A percentile compares a stretch with the other conserved stretches of the same genome.
Evolutionary conservation across 2,797 vertebrate species (phyloP).

Genomic region (Fratercula arctica): DNA sequence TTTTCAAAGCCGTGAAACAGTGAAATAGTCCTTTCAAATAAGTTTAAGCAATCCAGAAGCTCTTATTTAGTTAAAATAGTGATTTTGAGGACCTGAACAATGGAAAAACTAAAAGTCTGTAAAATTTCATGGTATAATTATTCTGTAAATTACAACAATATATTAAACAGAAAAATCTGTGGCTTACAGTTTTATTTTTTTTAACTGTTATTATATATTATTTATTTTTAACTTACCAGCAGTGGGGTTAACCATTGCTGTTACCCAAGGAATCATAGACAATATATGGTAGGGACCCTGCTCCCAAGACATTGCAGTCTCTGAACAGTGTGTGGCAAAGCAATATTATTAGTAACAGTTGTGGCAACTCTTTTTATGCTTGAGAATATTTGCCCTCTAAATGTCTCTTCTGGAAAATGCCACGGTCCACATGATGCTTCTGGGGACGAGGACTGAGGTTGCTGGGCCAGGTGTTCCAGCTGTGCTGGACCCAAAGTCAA

Average conservation of each 20-base stretch:
- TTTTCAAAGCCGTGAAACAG: not conserved
- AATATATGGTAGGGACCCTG: not conserved
- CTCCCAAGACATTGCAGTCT: not conserved
- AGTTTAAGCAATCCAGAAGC: not conserved
- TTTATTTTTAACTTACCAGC: not conserved
- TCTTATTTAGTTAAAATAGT: not conserved
- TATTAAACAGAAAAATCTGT: not conserved
- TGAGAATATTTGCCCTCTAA: not conserved
- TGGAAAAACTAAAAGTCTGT: not conserved
- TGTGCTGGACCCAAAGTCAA: not conserved
- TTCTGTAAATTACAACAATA: not conserved
- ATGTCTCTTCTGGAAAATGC: not conserved
- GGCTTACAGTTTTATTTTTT: not conserved
- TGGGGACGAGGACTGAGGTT: not conserved
- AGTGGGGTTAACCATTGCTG: not conserved
- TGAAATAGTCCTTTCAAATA: not conserved
- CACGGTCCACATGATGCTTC: not conserved
- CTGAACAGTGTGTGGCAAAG: not conserved
- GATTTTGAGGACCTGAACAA: not conserved
- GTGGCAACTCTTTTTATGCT: not conserved
- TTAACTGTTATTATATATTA: not conserved
- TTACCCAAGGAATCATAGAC: not conserved
- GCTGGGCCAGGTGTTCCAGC: not conserved
- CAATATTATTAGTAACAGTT: not conserved
- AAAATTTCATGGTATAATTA: not conserved